Evolutionary conservation across 2,797 vertebrate species (phyloP).

Genomic region (Ctenopoma kingsleyae): DNA sequence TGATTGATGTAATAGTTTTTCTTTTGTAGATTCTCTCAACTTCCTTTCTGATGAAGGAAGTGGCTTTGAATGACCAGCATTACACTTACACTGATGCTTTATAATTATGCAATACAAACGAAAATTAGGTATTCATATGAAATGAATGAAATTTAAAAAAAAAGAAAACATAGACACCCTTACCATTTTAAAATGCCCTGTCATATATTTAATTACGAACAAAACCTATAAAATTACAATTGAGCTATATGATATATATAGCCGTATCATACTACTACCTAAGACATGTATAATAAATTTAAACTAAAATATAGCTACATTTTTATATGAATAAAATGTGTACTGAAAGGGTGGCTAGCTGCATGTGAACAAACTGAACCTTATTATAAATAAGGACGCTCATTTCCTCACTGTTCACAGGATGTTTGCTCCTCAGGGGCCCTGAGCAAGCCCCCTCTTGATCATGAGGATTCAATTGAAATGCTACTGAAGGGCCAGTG

Average conservation of each 20-base stretch:
- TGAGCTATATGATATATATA: background rate
- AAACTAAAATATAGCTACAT: background rate
- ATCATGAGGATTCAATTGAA: constrained; percentile 74
- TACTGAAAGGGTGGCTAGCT: constrained; percentile 4
- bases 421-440: constrained; percentile 69
- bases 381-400: constrained; percentile 59
- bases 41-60: constrained; percentile 53
- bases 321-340: constrained; percentile 14
- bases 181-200: background rate
- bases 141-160: background rate
- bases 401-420: constrained; percentile 56
- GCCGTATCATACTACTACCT: background rate
- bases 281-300: background rate
- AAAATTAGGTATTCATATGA: background rate
- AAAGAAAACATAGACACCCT: background rate
- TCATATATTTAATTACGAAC: background rate
- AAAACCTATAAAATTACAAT: background rate
- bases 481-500: constrained; percentile 72
- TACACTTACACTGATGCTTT: constrained; percentile 25
- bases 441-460: constrained; percentile 60
- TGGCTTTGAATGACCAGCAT: constrained; percentile 45
- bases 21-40: constrained; percentile 21
- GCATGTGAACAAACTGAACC: constrained; percentile 21
- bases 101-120: background rate
- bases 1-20: constrained; percentile 86